A percentile compares a stretch with the other conserved stretches of the same genome.
phyloP scores from a whole-genome alignment of 2,113 vertebrate genomes.

The Accipiter virgatus region DNA sequence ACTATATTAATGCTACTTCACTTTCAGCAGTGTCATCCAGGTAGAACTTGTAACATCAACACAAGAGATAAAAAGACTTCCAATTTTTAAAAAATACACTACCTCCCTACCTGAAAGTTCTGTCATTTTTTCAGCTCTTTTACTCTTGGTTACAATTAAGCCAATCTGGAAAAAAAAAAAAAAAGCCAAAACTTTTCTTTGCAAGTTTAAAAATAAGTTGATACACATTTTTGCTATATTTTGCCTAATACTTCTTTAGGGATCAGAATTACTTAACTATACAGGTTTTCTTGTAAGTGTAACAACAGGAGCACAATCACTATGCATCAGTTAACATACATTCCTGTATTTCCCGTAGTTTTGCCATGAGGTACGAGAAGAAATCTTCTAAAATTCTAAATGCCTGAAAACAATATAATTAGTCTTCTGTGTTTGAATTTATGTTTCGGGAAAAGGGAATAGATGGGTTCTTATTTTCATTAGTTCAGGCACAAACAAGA shows the following conservation, averaged over 20 bases:
- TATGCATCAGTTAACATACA: background rate
- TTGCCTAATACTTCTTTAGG: background rate
- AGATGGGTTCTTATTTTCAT: background rate
- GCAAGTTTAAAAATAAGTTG: background rate
- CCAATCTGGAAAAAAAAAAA: slow-evolving; percentile 79
- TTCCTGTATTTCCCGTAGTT: background rate
- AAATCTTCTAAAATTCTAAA: background rate
- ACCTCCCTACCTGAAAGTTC: slow-evolving; percentile 88
- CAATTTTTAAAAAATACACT: background rate
- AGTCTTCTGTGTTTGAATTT: background rate
- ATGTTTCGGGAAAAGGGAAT: background rate
- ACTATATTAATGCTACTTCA: background rate
- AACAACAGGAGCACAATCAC: background rate
- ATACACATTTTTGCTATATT: background rate
- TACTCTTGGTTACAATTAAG: slow-evolving; percentile 92
- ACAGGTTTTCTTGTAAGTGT: background rate
- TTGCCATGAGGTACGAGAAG: background rate
- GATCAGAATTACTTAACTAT: background rate
- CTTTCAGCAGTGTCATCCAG: background rate
- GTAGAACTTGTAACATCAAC: background rate
- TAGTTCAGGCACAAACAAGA: background rate
- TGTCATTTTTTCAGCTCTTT: slow-evolving; percentile 95
- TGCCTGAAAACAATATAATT: background rate
- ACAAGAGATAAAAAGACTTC: background rate
- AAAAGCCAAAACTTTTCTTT: background rate